These are phyloP conservation scores for Hydropsyche betteni DNA, from an alignment of 2,888 invertebrate species.

Conservation along the genomic window DNA sequence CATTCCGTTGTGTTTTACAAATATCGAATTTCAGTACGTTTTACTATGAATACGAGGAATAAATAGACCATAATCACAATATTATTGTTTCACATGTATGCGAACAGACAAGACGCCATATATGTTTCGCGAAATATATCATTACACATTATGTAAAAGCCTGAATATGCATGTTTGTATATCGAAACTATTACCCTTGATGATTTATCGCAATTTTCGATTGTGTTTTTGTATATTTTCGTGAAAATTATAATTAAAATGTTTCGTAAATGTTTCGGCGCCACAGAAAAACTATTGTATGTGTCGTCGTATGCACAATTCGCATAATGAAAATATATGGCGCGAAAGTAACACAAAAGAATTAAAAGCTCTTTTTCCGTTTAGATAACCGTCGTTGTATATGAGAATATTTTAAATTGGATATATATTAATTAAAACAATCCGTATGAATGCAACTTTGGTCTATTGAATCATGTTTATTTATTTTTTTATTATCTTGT, in stretches of 20 bases:
- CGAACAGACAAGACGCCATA: neutral
- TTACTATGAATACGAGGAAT: constrained; percentile 4
- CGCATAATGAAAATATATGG: too few relatives aligned
- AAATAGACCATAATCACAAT: constrained; percentile 21
- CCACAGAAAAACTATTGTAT: neutral
- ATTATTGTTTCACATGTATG: neutral
- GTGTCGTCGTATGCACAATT: too few relatives aligned
- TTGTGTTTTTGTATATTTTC: neutral
- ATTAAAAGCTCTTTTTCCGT: too few relatives aligned
- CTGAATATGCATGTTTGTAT: neutral
- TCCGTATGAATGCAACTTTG: too few relatives aligned
- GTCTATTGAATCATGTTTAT: too few relatives aligned
- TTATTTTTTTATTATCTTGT: constrained; percentile 4
- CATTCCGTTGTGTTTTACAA: constrained; percentile 31
- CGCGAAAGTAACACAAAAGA: too few relatives aligned
- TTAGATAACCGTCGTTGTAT: too few relatives aligned
- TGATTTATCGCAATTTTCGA: constrained; percentile 8
- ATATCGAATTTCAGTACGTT: constrained; percentile 36
- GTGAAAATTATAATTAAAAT: too few relatives aligned
- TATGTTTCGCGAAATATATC: neutral
- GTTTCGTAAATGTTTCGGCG: constrained; percentile 3
- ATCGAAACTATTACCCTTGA: constrained; percentile 1
- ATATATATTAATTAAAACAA: too few relatives aligned
- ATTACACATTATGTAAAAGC: neutral
- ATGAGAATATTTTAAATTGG: too few relatives aligned